Percentiles rank a stretch among this genome's conserved stretches.
These are phyloP conservation scores for Poeciliopsis prolifica DNA, from an alignment of 2,113 vertebrate genomes.

Conservation along the genomic window DNA sequence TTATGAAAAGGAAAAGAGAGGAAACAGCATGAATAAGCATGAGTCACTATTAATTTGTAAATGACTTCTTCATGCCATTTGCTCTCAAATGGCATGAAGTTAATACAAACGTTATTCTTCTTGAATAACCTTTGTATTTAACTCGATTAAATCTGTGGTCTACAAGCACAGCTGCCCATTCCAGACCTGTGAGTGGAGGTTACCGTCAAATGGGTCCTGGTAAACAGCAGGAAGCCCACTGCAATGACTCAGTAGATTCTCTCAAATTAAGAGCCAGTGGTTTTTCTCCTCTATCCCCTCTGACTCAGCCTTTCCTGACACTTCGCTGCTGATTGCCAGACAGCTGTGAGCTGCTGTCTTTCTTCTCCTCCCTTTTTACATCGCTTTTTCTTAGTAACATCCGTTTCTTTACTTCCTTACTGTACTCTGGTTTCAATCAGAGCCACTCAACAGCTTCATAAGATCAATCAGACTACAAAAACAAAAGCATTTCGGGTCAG, in stretches of 20 bases:
- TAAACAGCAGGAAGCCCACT: conserved; percentile 37
- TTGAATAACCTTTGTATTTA: conserved; percentile 33
- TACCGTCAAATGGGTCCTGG: conserved; percentile 37
- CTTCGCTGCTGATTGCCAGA: conserved; percentile 18
- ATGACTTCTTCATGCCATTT: conserved; percentile 21
- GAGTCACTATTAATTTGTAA: conserved; percentile 4
- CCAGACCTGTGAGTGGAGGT: conserved; percentile 67
- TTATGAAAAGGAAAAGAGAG: neutral
- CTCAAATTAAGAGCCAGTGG: neutral
- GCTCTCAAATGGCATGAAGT: no score
- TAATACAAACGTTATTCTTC: no score
- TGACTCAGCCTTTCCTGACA: conserved; percentile 60
- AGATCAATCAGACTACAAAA: conserved; percentile 8
- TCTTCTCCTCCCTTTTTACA: neutral
- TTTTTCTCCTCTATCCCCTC: conserved; percentile 32
- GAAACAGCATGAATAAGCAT: neutral
- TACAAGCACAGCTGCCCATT: conserved; percentile 69
- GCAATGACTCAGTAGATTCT: conserved; percentile 60
- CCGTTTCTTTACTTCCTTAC: conserved; percentile 26
- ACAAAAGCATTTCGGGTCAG: no score
- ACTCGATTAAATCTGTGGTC: conserved; percentile 26
- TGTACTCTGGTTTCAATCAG: conserved; percentile 50
- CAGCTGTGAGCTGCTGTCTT: conserved; percentile 40
- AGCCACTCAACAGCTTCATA: conserved; percentile 53
- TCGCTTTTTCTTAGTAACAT: conserved; percentile 9